Conservation (phyloP, 1,140 invertebrate species). For the Neotoxoptera formosana region DNA sequence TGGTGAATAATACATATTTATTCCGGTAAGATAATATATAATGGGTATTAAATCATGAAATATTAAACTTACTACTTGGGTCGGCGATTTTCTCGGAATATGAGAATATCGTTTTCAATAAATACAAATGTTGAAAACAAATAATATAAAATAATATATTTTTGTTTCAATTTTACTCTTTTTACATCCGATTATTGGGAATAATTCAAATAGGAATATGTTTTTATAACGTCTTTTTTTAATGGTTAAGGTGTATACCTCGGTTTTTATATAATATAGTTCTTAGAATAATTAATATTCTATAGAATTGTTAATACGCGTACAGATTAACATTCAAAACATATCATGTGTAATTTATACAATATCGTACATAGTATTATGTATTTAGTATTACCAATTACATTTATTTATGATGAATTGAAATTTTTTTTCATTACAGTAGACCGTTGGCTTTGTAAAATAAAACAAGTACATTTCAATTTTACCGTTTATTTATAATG, state of each 20-base stretch:
- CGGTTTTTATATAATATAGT: not conserved
- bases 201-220: not conserved
- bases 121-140: not conserved
- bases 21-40: constrained; percentile 29
- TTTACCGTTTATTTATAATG: constrained; percentile 44
- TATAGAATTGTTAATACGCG: not conserved
- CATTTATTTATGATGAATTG: not conserved
- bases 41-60: constrained; percentile 37
- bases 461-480: constrained; percentile 2
- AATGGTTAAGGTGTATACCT: not conserved
- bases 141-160: not conserved
- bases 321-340: not conserved
- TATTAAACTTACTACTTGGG: not conserved
- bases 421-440: not conserved
- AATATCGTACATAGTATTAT: not conserved
- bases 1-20: constrained; percentile 41
- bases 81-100: not conserved
- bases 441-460: not conserved
- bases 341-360: not conserved
- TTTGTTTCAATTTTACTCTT: not conserved
- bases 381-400: not conserved
- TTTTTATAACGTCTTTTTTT: not conserved
- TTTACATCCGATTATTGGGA: not conserved
- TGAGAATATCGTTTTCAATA: not conserved
- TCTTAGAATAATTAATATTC: not conserved